Percentiles rank a stretch among this genome's conserved stretches.
phyloP scores from a whole-genome alignment of 2,113 vertebrate genomes.

The Saguinus imperator region DNA sequence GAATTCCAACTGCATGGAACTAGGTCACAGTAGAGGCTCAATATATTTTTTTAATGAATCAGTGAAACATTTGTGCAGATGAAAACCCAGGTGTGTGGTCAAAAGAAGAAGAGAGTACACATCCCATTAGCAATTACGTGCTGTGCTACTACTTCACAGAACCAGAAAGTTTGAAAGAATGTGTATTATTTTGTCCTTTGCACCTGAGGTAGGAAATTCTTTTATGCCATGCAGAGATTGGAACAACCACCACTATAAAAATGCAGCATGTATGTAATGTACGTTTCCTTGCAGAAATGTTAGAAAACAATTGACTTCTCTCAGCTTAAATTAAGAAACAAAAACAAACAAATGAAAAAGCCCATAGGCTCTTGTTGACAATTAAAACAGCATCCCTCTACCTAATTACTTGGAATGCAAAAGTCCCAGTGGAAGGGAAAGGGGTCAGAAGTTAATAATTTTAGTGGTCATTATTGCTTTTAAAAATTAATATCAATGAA shows the following conservation, averaged over 20 bases:
- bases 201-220: not conserved
- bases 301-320: conserved; percentile 13
- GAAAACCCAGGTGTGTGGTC: not conserved
- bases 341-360: conserved; percentile 34
- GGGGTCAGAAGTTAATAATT: conserved; percentile 47
- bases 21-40: not conserved
- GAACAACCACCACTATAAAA: not conserved
- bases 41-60: not conserved
- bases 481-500: conserved; percentile 66
- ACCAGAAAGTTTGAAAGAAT: not conserved
- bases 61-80: not conserved
- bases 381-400: conserved; percentile 27
- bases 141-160: not conserved
- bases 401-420: conserved; percentile 52
- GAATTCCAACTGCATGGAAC: not conserved
- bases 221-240: not conserved
- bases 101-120: not conserved
- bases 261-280: not conserved
- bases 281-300: not conserved
- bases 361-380: conserved; percentile 12
- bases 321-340: conserved; percentile 33
- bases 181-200: not conserved
- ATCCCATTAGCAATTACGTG: not conserved
- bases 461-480: conserved; percentile 57
- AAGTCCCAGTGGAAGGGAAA: conserved; percentile 56